Conservation (phyloP, 2,888 invertebrate genomes). For the Cephus pygmeus region DNA sequence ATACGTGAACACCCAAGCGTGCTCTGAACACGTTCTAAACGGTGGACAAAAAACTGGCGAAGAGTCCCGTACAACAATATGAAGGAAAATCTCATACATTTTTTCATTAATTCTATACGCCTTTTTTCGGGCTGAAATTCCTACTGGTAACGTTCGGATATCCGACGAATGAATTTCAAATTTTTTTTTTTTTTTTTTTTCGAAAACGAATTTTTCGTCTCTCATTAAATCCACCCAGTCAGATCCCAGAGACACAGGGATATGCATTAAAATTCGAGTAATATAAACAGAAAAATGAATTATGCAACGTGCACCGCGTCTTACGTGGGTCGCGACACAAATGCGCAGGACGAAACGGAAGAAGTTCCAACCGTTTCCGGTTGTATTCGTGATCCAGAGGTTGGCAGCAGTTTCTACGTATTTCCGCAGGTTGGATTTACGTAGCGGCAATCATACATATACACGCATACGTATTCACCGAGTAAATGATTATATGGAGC, state of each 20-base stretch:
- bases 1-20: not conserved
- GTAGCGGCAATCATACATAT: not conserved
- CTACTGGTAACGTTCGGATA: not conserved
- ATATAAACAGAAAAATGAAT: conserved; percentile 26
- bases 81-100: not conserved
- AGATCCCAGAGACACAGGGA: not conserved
- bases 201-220: not conserved
- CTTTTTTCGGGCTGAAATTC: not conserved
- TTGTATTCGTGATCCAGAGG: not conserved
- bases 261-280: not conserved
- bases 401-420: not conserved
- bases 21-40: not conserved
- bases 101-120: not conserved
- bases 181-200: not conserved
- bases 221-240: not conserved
- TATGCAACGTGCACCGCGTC: conserved; percentile 39
- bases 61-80: not conserved
- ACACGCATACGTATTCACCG: not conserved
- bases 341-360: not conserved
- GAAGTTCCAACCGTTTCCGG: not conserved
- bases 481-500: not conserved
- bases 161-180: not conserved
- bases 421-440: not conserved
- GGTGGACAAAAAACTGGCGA: not conserved
- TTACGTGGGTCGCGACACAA: conserved; percentile 28